Percentiles rank a stretch among this genome's conserved stretches.
These are phyloP conservation scores for Trachelus troglodyta DNA, from an alignment of 2,888 invertebrate species.

Conservation along the genomic window DNA sequence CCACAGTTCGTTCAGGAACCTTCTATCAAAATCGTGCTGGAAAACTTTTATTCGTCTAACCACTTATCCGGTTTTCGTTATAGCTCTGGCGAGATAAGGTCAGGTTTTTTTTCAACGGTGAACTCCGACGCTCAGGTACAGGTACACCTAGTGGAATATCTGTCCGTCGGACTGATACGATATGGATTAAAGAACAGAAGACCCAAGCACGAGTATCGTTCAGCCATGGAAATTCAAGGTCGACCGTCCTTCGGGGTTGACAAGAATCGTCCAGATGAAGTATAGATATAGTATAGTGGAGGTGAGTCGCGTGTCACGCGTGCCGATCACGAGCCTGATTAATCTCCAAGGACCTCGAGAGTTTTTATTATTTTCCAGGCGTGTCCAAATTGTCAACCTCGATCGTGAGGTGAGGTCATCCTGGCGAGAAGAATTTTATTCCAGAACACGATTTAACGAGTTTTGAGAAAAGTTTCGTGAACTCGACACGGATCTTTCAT, in stretches of 20 bases:
- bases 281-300: not conserved
- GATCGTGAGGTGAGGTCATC: not conserved
- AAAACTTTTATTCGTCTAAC: conserved; percentile 2
- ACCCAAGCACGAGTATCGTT: not conserved
- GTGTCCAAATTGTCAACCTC: not conserved
- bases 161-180: too few relatives aligned
- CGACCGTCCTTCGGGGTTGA: not conserved
- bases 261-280: not conserved
- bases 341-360: not conserved
- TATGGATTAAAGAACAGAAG: not conserved
- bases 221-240: not conserved
- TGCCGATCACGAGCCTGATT: not conserved
- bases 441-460: conserved; percentile 42
- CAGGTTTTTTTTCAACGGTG: conserved; percentile 39
- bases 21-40: not conserved
- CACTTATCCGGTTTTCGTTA: conserved; percentile 38
- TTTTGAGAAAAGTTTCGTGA: conserved; percentile 57
- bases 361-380: not conserved
- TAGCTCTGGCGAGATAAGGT: conserved; percentile 34
- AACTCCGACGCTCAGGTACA: not conserved
- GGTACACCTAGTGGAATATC: not conserved
- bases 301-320: not conserved
- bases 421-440: not conserved
- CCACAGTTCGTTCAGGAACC: not conserved
- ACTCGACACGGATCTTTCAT: conserved; percentile 33